A percentile compares a stretch with the other conserved stretches of the same genome.
Evolutionary conservation across 2,797 vertebrate species (phyloP).

Genomic region (Clarias laeviceps): DNA sequence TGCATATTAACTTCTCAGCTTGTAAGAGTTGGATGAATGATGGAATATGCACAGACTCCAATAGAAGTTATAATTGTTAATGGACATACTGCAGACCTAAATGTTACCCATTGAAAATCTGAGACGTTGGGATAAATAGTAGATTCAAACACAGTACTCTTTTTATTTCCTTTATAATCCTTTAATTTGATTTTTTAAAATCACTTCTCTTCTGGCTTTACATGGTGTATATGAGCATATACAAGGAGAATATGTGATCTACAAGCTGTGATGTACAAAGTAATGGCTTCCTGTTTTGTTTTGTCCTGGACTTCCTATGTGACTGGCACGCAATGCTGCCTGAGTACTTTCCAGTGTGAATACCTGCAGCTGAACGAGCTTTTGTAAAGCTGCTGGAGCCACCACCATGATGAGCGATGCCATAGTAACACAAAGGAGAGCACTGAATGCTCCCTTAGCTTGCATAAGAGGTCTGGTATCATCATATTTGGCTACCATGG

Average conservation of each 20-base stretch:
- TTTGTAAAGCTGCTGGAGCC: no score
- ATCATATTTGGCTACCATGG: no score
- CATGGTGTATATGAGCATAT: not conserved
- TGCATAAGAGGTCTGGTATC: no score
- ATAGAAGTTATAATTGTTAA: not conserved
- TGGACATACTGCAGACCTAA: not conserved
- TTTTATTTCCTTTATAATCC: not conserved
- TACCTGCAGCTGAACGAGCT: no score
- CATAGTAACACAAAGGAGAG: no score
- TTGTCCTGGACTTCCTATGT: not conserved
- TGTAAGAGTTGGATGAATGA: no score
- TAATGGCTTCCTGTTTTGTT: not conserved
- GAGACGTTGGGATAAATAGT: not conserved
- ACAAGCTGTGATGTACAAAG: not conserved
- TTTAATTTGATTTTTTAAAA: not conserved
- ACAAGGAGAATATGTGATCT: slow-evolving; percentile 6
- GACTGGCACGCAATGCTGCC: no score
- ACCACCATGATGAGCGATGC: no score
- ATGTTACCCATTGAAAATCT: not conserved
- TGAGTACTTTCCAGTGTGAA: no score
- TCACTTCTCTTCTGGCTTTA: not conserved
- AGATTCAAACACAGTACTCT: not conserved
- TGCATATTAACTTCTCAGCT: no score
- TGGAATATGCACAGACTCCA: no score
- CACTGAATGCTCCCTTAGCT: no score